Evolutionary conservation across 2,888 invertebrate genomes (phyloP), one percentile per base, ranked within the genome.

Genomic region (Drosophila austrosaltans): DNA sequence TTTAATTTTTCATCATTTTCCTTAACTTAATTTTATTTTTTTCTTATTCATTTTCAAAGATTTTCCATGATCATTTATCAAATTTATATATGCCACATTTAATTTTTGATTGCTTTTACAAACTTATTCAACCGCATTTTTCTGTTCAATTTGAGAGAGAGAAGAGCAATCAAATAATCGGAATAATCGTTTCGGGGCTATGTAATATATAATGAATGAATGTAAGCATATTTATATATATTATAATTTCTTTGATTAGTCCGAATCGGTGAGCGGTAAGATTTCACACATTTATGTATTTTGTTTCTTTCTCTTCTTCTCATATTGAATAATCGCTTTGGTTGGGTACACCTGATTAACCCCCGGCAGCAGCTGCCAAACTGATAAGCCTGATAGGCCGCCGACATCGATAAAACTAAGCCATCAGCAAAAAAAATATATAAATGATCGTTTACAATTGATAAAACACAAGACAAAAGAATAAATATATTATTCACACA

Each of bases 261-360:
- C 65, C 69, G 73, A 71, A 62, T 65, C 56, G 61, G 28, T 58
- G 53, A 58, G 44, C 77, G 66, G 66, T 77, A 72, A 80, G 39
- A 40, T 25, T 66, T 69, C 62, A 67, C 62, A 67, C 48, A 48
- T 40, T 40, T 40, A 67, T 65, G 8, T 36, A 32, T 74, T 63
- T 69, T 73, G 67, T 36, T 53, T 48, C 69, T 61, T 73, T 75
- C 63, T 76, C 66, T 72, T 44, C 67, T 72, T 44, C 76, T 65
- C 73, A 68, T 66, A 75, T 81, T 84, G 66, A 79, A 75, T 81
- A 87, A 84, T 81, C 74, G 71, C 60, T 78, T 83, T 83, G 48
- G 86, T 81, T 81, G 72, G 12, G 22, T 40, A 42, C 86, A 79
- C 77, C 85, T 85, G 85, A 82, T 73, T 71, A 36, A 39, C 8